Evolutionary conservation across 2,797 vertebrate genomes (phyloP), one percentile per base, ranked within the genome.

Genomic region (Hozukius guyotensis): DNA sequence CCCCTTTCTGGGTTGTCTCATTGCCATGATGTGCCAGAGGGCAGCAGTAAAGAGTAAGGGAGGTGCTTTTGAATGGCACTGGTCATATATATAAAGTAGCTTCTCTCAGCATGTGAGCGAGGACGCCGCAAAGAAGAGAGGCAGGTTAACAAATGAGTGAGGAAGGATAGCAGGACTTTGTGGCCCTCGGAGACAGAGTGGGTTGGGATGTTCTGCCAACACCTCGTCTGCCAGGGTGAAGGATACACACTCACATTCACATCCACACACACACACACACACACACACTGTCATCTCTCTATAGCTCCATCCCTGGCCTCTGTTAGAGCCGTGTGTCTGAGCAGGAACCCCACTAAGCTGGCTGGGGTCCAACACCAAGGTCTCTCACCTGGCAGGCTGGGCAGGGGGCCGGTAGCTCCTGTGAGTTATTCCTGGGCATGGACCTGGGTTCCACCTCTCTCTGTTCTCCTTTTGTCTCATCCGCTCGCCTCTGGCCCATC

Each of bases 301-400:
- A 64, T 56, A 82, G 80, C 86, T 87, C 67, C 77, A 79, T 89
- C 86, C 83, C 87, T 49, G 71, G 87, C 86, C 89, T 90, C 82
- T 59, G 72, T 83, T 86, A 69, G 65, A 71, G 86, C 81, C 20
- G 46, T 75, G 87, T 88, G 92, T 92, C 90, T 90, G 87, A 92
- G 86, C 84, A 88, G 91, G 90, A 93, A 92, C 91, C 94, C 94
- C 89, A 90, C 92, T 70, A 92, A 87, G 93, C 94, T 96, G 95
- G 95, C 94, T 84, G 59, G 74, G 72, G 77, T 95, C 95, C 95
- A 96, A 93, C 84, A 86, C 89, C 38, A 76, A 93, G 94, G 92
- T 94, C 94, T 96, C 95, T 94, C 93, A 94, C 93, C 94, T 85
- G 84, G 74, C 94, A 93, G 90, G 87, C 91, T 93, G 90, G 91